Evolutionary conservation across 2,797 vertebrate genomes (phyloP), one percentile per base, ranked within the genome.

Genomic region (Simalia tracyae): DNA sequence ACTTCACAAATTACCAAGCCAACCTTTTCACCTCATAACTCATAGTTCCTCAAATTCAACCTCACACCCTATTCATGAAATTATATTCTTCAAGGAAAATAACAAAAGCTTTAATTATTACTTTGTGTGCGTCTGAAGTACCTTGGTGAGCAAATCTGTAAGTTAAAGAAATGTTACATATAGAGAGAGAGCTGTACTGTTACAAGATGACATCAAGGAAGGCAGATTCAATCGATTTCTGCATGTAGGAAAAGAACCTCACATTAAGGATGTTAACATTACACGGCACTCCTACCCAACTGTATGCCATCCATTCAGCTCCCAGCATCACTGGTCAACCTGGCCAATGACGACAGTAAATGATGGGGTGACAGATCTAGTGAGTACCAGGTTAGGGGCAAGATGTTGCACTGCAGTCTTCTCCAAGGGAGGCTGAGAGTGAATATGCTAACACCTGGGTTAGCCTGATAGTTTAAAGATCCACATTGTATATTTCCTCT

Each of bases 81-180:
- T 76, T 57, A 76, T 50, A 81, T 76, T 66, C 36, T 91, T 57
- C 72, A 54, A 84, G 26, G 7, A 14, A 61, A 89, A 15, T 22
- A 87, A 54, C n/a, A 86, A 85, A 56, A 56, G 19, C 81, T 84
- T 85, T 81, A 17, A 88, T 59, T 50, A 91, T 95, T 22, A 93
- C 50, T 10, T 87, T 22, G 54, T 0, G 19, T 24, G 24, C 42
- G 63, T 26, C 84, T 72, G 94, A 93, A 36, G 7, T 42, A 91
- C n/a, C 22, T 61, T n/a, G 8, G 54, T 89, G 50, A 91, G 90
- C 9, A 57, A 87, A 64, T 1, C 0, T 12, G 17, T 28, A 85
- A 24, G n/a, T 66, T 63, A 91, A 28, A 8, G 10, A 57, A 94
- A 92, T 46, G 57, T 42, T 86, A 72, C 11, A 90, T 76, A 54